These are phyloP conservation scores for Apostichopus parvimensis DNA, from an alignment of 35 echinoderm and acorn worm genomes.

Conservation along the genomic window DNA sequence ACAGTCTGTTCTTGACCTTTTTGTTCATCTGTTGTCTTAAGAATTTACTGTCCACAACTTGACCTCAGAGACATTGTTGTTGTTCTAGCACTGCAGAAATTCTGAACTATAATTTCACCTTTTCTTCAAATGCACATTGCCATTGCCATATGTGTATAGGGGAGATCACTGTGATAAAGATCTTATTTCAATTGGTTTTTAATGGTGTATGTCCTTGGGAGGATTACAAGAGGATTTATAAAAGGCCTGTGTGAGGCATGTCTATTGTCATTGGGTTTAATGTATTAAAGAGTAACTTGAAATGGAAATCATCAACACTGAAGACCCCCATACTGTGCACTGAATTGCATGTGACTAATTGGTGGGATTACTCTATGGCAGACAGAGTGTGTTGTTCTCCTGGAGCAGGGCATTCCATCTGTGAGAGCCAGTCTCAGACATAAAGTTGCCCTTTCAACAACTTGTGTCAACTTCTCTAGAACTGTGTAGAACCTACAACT, in stretches of 20 bases:
- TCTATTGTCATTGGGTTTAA: not conserved
- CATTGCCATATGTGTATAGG: not conserved
- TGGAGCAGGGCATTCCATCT: too few species aligned
- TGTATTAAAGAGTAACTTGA: too few species aligned
- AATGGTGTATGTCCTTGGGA: conserved; percentile 20
- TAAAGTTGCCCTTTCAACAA: too few species aligned
- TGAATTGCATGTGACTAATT: too few species aligned
- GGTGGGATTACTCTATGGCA: too few species aligned
- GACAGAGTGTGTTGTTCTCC: too few species aligned
- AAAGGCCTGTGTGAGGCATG: not conserved
- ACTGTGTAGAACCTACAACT: too few species aligned
- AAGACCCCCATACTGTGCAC: too few species aligned
- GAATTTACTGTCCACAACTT: not conserved
- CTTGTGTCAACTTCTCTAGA: too few species aligned
- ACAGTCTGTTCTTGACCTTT: not conserved
- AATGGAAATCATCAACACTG: too few species aligned
- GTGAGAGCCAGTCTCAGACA: too few species aligned
- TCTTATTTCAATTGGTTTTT: conserved; percentile 14
- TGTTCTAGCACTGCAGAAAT: not conserved
- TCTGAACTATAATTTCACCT: not conserved
- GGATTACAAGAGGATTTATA: conserved; percentile 13
- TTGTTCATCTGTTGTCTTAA: not conserved
- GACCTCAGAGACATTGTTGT: not conserved
- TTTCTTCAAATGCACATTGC: not conserved
- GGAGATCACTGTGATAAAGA: not conserved